Conservation (phyloP, 2,113 vertebrate genomes). For the Melospiza georgiana region DNA sequence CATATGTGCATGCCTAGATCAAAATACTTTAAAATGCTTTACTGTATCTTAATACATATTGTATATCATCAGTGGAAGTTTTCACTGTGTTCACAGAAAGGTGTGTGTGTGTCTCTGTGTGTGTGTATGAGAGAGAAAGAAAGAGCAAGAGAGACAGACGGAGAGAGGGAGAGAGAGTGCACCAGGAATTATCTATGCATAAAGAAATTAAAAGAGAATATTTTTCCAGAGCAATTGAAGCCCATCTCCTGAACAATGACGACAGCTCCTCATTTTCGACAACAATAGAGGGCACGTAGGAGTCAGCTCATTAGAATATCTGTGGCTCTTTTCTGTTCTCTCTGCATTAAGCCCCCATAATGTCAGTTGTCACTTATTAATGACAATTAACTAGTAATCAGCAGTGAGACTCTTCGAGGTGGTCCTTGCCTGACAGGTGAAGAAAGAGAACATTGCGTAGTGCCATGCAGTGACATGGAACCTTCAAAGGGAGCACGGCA, state of each 20-base stretch:
- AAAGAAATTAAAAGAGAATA: conserved; percentile 82
- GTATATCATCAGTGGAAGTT: conserved; percentile 14
- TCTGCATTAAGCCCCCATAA: conserved; percentile 85
- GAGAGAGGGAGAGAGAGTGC: conserved; percentile 55
- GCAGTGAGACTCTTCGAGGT: conserved; percentile 84
- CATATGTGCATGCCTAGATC: background rate
- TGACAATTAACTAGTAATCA: conserved; percentile 90
- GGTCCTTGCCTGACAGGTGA: conserved; percentile 85
- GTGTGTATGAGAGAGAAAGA: background rate
- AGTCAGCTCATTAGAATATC: conserved; percentile 89
- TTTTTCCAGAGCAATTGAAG: conserved; percentile 82
- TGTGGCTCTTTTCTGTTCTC: conserved; percentile 84
- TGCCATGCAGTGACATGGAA: conserved; percentile 81
- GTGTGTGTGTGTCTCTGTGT: background rate
- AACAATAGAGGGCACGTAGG: conserved; percentile 87
- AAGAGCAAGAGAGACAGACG: conserved; percentile 55
- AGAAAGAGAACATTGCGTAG: conserved; percentile 80
- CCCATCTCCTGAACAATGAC: conserved; percentile 83
- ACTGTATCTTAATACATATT: background rate
- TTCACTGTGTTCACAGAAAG: conserved; percentile 22
- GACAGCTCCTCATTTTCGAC: conserved; percentile 86
- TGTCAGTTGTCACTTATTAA: conserved; percentile 91
- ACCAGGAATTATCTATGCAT: conserved; percentile 81
- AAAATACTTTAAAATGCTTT: background rate
- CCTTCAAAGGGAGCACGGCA: conserved; percentile 81